Conservation (phyloP, 2,113 vertebrate species). For the Hystrix cristata region DNA sequence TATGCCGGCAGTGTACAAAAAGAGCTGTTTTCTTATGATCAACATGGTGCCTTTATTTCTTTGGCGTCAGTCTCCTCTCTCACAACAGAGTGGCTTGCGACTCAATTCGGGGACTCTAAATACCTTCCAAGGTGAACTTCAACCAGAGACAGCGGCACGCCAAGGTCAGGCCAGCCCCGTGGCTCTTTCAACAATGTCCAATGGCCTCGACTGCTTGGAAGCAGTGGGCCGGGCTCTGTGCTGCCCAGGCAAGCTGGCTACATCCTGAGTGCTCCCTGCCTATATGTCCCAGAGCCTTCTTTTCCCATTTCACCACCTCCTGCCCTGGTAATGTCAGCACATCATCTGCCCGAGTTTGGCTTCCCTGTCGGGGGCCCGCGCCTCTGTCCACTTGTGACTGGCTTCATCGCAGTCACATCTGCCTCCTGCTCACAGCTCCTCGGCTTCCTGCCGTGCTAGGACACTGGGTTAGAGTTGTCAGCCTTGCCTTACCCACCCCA, state of each 20-base stretch:
- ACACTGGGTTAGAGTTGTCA: neutral
- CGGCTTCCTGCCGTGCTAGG: neutral
- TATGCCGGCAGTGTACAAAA: too few relatives aligned
- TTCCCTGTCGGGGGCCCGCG: neutral
- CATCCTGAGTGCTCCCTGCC: rapidly evolving
- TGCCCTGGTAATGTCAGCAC: neutral
- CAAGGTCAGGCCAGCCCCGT: neutral
- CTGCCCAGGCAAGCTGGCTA: too few relatives aligned
- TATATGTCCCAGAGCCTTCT: neutral
- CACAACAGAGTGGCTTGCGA: neutral
- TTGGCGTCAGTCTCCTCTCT: too few relatives aligned
- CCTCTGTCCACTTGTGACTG: neutral
- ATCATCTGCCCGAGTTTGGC: neutral
- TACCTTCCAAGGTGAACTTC: neutral
- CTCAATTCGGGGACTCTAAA: neutral
- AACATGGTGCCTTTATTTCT: too few relatives aligned
- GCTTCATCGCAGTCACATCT: neutral
- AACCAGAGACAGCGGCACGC: neutral
- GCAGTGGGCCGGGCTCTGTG: neutral
- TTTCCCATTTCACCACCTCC: neutral
- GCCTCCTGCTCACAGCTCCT: neutral
- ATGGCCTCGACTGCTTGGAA: neutral
- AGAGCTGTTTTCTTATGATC: too few relatives aligned
- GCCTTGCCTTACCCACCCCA: neutral
- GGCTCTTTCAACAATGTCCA: neutral